Percentiles rank a stretch among this genome's conserved stretches.
These are phyloP conservation scores for Embiotoca jacksoni DNA, from an alignment of 2,113 vertebrate genomes.

Conservation along the genomic window DNA sequence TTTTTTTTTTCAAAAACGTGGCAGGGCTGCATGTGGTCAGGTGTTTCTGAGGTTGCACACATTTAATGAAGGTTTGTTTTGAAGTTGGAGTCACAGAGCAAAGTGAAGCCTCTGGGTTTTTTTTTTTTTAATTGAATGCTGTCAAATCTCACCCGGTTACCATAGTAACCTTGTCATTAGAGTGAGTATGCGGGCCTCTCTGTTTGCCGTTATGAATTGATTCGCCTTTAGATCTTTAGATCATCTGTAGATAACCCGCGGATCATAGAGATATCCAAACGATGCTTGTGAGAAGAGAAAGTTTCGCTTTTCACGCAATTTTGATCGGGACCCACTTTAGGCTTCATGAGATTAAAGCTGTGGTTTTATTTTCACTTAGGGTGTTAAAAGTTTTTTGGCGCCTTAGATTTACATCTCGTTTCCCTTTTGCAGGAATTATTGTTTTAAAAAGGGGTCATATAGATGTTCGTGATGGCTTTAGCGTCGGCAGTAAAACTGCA, in stretches of 20 bases:
- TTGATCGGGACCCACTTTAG: not conserved
- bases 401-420: not conserved
- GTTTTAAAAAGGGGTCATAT: not conserved
- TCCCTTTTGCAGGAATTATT: not conserved
- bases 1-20: not conserved
- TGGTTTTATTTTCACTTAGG: too few relatives aligned
- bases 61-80: conserved; percentile 76
- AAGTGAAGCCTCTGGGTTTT: conserved; percentile 59
- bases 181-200: conserved; percentile 30
- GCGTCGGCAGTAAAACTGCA: not conserved
- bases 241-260: not conserved
- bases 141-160: conserved; percentile 80
- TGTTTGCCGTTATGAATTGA: conserved; percentile 54
- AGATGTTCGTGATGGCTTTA: not conserved
- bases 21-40: conserved; percentile 16
- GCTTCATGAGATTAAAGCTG: not conserved
- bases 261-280: conserved; percentile 17
- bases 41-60: conserved; percentile 44
- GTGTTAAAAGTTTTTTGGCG: not conserved
- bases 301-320: not conserved
- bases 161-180: conserved; percentile 80
- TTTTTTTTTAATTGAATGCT: conserved; percentile 44
- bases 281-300: not conserved
- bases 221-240: conserved; percentile 33
- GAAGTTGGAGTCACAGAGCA: conserved; percentile 64